Evolutionary conservation across 2,888 invertebrate species (phyloP), one percentile per base, ranked within the genome.

Genomic region (Phaedon cochleariae): DNA sequence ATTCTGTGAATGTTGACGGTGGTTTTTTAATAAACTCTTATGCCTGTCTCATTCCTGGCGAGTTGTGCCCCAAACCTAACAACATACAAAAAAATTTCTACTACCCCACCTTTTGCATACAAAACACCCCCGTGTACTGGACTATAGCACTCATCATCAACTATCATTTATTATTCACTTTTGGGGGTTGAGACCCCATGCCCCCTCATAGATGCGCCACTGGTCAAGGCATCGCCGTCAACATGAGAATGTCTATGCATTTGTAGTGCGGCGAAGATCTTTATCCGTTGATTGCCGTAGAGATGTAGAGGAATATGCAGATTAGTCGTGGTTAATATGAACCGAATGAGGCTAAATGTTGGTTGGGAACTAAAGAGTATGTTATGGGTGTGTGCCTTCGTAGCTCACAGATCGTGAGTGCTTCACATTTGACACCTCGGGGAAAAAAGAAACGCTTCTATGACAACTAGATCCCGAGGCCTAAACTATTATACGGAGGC

Each of bases 221-320:
- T 34, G 34, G 34, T 34, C 34, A 9, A 6, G 41, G 31, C 53
- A 17, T 54, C 53, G n/a, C 41, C 55, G 41, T 22, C 41, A 37
- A 41, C 41, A 55, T 41, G 34, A 12, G 41, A 55, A 55, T 55
- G 34, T 41, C 41, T 18, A 41, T 55, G 20, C 41, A n/a, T 55
- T 37, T 31, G 37, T 34, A 41, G 9, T 41, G 41, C 21, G n/a
- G 12, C 21, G 22, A 55, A 15, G 55, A 55, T 55, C 55, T 55
- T 55, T 41, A 55, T 55, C 55, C 34, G 21, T 20, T 41, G 55
- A 55, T 55, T 55, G 41, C 21, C 41, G 55, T 55, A 41, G 55
- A 55, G 31, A 55, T 55, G 22, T 41, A 41, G 21, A 10, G 17
- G 22, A 41, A 55, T 55, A 55, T 55, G 55, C 55, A 55, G 41